phyloP scores from a whole-genome alignment of 2,888 invertebrate genomes.

The Drosophila helvetica region DNA sequence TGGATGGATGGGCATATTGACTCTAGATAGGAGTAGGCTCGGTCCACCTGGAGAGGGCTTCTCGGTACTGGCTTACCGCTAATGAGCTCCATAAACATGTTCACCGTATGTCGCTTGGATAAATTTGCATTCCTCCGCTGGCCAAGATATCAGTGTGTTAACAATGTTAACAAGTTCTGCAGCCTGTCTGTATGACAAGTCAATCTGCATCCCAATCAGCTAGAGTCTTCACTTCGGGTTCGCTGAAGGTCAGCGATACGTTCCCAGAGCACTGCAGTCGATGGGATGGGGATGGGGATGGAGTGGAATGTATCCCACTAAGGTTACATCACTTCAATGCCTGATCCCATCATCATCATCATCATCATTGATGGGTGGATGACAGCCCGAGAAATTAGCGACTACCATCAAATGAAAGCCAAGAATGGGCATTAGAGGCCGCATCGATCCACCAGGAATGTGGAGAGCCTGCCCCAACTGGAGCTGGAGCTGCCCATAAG shows the following conservation, averaged over 20 bases:
- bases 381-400: neutral
- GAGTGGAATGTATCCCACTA: neutral
- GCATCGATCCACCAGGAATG: constrained; percentile 67
- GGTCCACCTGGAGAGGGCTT: constrained; percentile 43
- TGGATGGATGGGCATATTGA: constrained; percentile 58
- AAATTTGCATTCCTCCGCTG: constrained; percentile 67
- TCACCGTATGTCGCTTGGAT: constrained; percentile 50
- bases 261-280: neutral
- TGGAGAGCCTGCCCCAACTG: constrained; percentile 42
- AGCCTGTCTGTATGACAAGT: constrained; percentile 52
- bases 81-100: constrained; percentile 73
- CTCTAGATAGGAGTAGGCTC: constrained; percentile 50
- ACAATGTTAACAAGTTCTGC: constrained; percentile 48
- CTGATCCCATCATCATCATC: neutral
- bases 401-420: constrained; percentile 17
- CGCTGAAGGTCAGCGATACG: constrained; percentile 12
- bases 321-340: constrained; percentile 15
- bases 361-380: neutral
- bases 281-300: neutral
- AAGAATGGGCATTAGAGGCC: constrained; percentile 24
- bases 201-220: constrained; percentile 34
- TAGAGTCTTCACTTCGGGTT: constrained; percentile 17
- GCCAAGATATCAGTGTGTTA: constrained; percentile 61
- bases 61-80: constrained; percentile 64
- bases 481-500: constrained; percentile 44